Base-by-base conservation (phyloP, 2,888 invertebrate species). In the Xestoiulus laeticollis region DNA sequence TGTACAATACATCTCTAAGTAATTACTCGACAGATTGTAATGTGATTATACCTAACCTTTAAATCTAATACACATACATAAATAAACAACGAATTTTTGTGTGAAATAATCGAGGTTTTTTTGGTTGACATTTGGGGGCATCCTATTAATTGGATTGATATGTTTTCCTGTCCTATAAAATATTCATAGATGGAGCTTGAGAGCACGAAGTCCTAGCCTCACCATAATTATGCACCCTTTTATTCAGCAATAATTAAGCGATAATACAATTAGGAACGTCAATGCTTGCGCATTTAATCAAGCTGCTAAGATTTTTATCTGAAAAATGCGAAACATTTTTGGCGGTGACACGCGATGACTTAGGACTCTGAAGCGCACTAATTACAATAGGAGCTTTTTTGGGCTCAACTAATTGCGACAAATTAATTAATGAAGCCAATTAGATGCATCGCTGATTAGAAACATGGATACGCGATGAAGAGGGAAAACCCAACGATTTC, bases 261-360 rank as follows among this genome's bases (percentile, higher is more conserved):
- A 30, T 83, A 83, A 83, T 30, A 32, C 33, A 83, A 83, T 83
- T 83, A 83, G 32, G 33, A 83, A 83, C 33, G 83, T 33, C 14
- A 83, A 83, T 8, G 83, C 19, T 19, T 14, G 30, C 83, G 30
- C 83, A 33, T 83, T 30, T 83, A 83, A 83, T 83, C 33, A 83
- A 83, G 26, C 33, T 83, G 6, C 83, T 19, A 30, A 83, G 83
- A 83, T 83, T 83, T 83, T 83, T n/a, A 83, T 83, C 83, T 83
- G 30, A 83, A 30, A 83, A 53, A 53, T 53, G 53, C 53, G 53
- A 53, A 53, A 53, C 53, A 53, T 53, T 53, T 53, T 53, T 12
- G 53, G 53, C 53, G 53, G 53, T 53, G 53, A 53, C 53, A 53
- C 53, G 53, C 53, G n/a, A 53, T 53, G 53, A 53, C 53, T 53